Evolutionary conservation across 2,888 invertebrate species (phyloP).

Genomic region (Trachelus tabidus): DNA sequence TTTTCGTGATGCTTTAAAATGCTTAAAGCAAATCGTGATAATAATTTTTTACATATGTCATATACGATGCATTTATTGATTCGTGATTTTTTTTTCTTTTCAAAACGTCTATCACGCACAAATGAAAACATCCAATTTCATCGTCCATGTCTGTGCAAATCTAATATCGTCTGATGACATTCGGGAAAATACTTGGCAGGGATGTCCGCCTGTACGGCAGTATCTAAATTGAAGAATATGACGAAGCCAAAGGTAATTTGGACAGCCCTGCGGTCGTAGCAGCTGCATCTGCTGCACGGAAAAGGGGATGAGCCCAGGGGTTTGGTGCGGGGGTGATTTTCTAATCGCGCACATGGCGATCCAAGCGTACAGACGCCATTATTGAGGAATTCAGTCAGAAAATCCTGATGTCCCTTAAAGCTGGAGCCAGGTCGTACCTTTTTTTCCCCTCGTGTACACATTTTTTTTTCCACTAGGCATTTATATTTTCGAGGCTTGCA

Average conservation of each 20-base stretch:
- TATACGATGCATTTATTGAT: background rate
- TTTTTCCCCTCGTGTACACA: background rate
- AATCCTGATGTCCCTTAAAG: background rate
- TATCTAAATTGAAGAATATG: background rate
- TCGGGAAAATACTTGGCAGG: background rate
- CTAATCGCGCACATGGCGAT: conserved; percentile 1
- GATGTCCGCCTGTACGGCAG: background rate
- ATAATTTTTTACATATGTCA: background rate
- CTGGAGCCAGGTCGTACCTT: background rate
- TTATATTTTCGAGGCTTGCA: background rate
- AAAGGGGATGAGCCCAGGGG: background rate
- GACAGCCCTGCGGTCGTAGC: conserved; percentile 6
- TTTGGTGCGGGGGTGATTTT: conserved; percentile 1
- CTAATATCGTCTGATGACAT: background rate
- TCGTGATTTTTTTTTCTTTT: background rate
- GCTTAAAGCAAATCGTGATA: background rate
- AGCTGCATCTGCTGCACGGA: background rate
- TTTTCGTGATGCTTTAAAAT: background rate
- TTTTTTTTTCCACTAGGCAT: background rate
- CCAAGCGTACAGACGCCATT: background rate
- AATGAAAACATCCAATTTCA: background rate
- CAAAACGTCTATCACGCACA: background rate
- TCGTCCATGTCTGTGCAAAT: background rate
- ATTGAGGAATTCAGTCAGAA: background rate
- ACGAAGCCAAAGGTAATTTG: background rate